These are phyloP conservation scores for Pterocles orientalis DNA, from an alignment of 2,113 vertebrate genomes.

Conservation along the genomic window DNA sequence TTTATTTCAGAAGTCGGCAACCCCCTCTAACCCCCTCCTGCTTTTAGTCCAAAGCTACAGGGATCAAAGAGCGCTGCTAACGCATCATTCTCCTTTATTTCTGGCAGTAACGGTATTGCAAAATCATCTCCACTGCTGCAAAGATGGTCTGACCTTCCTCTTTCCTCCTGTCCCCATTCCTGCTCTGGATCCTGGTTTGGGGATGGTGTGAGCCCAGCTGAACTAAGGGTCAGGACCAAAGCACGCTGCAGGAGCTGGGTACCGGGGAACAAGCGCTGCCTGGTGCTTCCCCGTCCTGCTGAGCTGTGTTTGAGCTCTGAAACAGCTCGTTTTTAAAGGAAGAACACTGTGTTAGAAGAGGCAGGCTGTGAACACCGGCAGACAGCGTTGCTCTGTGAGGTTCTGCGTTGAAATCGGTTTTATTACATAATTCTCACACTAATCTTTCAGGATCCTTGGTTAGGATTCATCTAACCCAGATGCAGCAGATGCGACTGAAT, in stretches of 20 bases:
- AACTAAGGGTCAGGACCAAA: background rate
- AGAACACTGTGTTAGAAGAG: background rate
- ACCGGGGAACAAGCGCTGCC: background rate
- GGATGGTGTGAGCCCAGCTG: background rate
- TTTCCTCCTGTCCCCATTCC: background rate
- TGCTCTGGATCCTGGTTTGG: background rate
- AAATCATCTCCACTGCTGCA: background rate
- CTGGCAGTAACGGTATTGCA: background rate
- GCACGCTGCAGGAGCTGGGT: background rate
- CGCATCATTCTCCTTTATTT: background rate
- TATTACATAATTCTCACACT: background rate
- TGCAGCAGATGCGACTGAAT: background rate
- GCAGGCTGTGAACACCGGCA: background rate
- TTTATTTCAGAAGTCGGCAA: background rate
- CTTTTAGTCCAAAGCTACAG: background rate
- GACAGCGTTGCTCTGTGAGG: background rate
- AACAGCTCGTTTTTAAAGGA: background rate
- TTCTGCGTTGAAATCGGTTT: background rate
- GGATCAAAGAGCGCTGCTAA: background rate
- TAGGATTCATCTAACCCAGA: background rate
- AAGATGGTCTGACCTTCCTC: background rate
- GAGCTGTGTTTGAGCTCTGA: background rate
- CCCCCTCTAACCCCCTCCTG: background rate
- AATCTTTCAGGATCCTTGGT: background rate
- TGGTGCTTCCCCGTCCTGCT: background rate